Evolutionary conservation across 2,888 invertebrate species (phyloP), one percentile per base, ranked within the genome.

Genomic region (Eupithecia tripunctaria): DNA sequence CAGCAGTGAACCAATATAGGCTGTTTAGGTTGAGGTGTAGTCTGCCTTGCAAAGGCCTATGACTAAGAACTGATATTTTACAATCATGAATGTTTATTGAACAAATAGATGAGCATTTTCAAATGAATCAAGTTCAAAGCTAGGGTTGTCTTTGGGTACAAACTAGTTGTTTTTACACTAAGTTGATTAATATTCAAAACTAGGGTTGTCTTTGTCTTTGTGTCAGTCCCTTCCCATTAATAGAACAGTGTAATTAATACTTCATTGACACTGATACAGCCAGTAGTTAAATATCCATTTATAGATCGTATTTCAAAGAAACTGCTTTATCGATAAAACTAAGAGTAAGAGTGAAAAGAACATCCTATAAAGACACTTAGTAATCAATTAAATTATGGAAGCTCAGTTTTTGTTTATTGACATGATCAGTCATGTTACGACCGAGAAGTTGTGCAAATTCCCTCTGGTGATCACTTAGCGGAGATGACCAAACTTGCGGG

Each of bases 401-500:
- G 51, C 51, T 21, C 4, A 25, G 51, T 51, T 25, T 51, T 51
- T 51, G 51, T 51, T n/a, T 47, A 10, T 47, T n/a, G 47, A n/a
- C 18, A 43, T 63, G 60, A 63, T 32, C 12, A 38, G 38, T 64
- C 36, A 67, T 71, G 27, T 41, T 65, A 59, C 56, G 59, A n/a
- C 0, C 14, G 18, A 59, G 14, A 10, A 59, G 27, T 67, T 59
- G 38, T n/a, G 41, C 15, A 8, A 71, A 67, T 47, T 74, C 74
- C 78, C 76, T 59, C 29, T 32, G 72, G 70, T 71, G 69, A 78
- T 79, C 78, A 78, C 56, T 78, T 29, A 60, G 38, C 75, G 64
- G 67, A 77, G 74, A 80, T 73, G 74, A 67, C 21, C 43, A 36
- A 82, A 82, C 76, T 81, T 72, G 25, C 18, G 65, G 62, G 80